Percentiles rank a stretch among this genome's conserved stretches.
Conservation (phyloP, 23 tunicate genomes). For the Ciona savignyi region DNA sequence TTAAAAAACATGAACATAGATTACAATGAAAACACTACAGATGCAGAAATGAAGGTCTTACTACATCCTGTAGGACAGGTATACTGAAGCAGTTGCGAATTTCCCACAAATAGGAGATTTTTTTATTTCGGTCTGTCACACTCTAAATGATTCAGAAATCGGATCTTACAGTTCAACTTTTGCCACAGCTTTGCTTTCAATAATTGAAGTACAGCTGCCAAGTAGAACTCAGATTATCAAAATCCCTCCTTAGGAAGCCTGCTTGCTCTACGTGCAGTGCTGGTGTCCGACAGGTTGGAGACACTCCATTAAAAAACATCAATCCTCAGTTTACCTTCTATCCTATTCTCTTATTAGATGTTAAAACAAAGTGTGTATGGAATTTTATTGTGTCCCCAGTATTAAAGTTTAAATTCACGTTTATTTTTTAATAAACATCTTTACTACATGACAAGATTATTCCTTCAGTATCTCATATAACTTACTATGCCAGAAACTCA, state of each 20-base stretch:
- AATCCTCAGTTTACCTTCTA: not conserved
- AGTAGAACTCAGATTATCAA: slow-evolving; percentile 13
- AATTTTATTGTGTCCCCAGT: no score
- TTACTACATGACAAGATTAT: no score
- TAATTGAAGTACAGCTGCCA: slow-evolving; percentile 9
- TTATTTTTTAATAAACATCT: no score
- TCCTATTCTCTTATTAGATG: no score
- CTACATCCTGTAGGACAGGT: slow-evolving; percentile 48
- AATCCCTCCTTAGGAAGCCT: slow-evolving; percentile 22
- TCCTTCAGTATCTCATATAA: no score
- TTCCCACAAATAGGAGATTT: not conserved
- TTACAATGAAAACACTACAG: slow-evolving; percentile 30
- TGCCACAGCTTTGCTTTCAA: slow-evolving; percentile 16
- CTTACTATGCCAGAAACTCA: slow-evolving; percentile 15
- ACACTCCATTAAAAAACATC: not conserved
- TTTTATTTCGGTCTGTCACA: not conserved
- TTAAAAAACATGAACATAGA: slow-evolving; percentile 43
- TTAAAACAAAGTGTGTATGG: no score
- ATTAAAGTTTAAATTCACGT: no score
- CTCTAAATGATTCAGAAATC: not conserved
- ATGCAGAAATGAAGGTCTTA: slow-evolving; percentile 15
- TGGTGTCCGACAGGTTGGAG: slow-evolving; percentile 25
- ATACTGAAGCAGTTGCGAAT: not conserved
- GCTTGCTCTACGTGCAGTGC: slow-evolving; percentile 19
- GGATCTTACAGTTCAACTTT: slow-evolving; percentile 13